phyloP scores from a whole-genome alignment of 2,113 vertebrate genomes.

The Glaucomys volans region DNA sequence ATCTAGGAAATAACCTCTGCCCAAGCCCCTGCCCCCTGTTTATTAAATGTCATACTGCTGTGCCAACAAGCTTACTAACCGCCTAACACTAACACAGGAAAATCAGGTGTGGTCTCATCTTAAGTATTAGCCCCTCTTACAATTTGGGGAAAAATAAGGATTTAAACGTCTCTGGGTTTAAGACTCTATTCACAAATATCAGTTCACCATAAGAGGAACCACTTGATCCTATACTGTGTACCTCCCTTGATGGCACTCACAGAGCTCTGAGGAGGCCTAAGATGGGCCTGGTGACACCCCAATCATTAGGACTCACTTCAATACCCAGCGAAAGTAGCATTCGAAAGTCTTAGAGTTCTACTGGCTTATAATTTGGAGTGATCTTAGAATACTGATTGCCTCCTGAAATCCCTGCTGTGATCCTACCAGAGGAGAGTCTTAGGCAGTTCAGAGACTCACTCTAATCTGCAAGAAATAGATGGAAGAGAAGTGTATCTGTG shows the following conservation, averaged over 20 bases:
- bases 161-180: not conserved
- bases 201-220: not conserved
- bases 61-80: not conserved
- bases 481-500: conserved; percentile 7
- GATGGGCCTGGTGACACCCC: not conserved
- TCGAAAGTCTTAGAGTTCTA: not conserved
- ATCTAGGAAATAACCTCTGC: not conserved
- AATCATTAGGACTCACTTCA: not conserved
- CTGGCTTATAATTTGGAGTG: not conserved
- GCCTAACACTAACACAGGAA: not conserved
- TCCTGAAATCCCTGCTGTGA: not conserved
- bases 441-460: not conserved
- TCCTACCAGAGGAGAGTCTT: not conserved
- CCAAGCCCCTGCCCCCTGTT: not conserved
- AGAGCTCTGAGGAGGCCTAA: not conserved
- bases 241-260: not conserved
- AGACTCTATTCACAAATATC: not conserved
- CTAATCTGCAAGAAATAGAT: not conserved
- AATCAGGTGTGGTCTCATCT: not conserved
- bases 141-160: not conserved
- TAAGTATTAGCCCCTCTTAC: not conserved
- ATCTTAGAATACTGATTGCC: not conserved
- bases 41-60: not conserved
- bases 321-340: not conserved
- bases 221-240: not conserved